Conservation (phyloP, 2,797 vertebrate species). For the Meda fulgida region DNA sequence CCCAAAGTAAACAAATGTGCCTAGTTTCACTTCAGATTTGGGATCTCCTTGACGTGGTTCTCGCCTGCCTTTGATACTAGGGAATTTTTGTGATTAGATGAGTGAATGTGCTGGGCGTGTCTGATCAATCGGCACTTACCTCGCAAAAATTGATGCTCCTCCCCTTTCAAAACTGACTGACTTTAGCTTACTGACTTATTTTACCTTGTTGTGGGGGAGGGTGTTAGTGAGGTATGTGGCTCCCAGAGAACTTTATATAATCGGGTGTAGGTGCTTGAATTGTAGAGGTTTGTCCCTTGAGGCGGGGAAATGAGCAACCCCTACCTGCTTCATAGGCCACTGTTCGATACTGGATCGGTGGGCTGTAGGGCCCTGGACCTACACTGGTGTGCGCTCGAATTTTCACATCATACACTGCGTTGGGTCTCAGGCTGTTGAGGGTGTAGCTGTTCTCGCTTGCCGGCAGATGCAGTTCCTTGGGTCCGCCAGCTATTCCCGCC, state of each 20-base stretch:
- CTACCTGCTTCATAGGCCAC: conserved; percentile 96
- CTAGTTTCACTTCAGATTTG: conserved; percentile 63
- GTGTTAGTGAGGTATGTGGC: conserved; percentile 78
- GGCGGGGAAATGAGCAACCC: conserved; percentile 82
- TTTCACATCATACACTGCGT: conserved; percentile 95
- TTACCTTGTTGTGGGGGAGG: conserved; percentile 75
- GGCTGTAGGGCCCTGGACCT: conserved; percentile 98
- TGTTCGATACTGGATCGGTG: conserved; percentile 95
- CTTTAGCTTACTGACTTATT: conserved; percentile 80
- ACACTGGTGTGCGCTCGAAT: conserved; percentile 97
- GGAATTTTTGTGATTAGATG: conserved; percentile 72
- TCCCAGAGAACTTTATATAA: conserved; percentile 72
- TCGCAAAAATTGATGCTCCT: conserved; percentile 68
- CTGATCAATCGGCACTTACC: conserved; percentile 82
- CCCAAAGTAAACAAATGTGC: conserved; percentile 61
- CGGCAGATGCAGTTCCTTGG: conserved; percentile 85
- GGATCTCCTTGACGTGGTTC: conserved; percentile 58
- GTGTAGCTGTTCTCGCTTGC: conserved; percentile 86
- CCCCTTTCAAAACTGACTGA: conserved; percentile 80
- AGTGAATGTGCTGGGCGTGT: conserved; percentile 75
- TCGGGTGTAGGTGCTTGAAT: conserved; percentile 74
- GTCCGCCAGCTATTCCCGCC: conserved; percentile 75
- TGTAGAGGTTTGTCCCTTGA: conserved; percentile 55
- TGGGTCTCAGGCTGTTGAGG: conserved; percentile 93
- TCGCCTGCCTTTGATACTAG: conserved; percentile 77